Percentiles rank a stretch among this genome's conserved stretches.
Conservation (phyloP, 2,113 vertebrate genomes). For the Macrotus californicus region DNA sequence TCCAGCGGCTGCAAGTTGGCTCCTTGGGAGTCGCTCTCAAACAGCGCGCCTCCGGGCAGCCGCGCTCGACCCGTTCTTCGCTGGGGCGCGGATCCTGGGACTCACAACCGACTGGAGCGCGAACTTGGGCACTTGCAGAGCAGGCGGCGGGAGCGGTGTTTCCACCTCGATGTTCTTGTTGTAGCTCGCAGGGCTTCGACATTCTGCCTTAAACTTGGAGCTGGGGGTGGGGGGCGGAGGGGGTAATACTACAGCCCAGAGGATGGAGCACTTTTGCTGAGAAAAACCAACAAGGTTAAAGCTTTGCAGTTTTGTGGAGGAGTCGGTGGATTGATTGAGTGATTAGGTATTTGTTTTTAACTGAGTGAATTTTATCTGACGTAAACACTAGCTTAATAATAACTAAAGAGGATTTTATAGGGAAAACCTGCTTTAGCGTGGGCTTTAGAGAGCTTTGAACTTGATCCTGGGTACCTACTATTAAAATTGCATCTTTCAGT, state of each 20-base stretch:
- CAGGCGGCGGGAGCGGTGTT: background rate
- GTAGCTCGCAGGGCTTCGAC: background rate
- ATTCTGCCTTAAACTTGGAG: background rate
- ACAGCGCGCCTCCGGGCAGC: accelerated
- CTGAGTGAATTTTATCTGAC: background rate
- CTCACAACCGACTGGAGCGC: background rate
- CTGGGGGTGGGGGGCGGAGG: background rate
- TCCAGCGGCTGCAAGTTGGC: accelerated
- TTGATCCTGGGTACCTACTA: background rate
- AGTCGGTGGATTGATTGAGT: background rate
- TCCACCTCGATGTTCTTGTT: background rate
- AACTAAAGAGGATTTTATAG: background rate
- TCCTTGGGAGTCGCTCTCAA: background rate
- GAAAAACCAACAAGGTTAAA: background rate
- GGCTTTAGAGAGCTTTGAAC: background rate
- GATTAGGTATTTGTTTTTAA: background rate
- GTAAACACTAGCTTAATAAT: background rate
- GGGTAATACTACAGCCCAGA: accelerated
- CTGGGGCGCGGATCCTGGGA: accelerated
- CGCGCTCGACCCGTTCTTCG: background rate
- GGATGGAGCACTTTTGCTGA: background rate
- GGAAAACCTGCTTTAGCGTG: background rate
- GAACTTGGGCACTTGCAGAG: background rate
- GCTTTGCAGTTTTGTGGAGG: background rate
- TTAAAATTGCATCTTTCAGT: background rate